These are phyloP conservation scores for Toxostoma redivivum DNA, from an alignment of 2,113 vertebrate species.

Conservation along the genomic window DNA sequence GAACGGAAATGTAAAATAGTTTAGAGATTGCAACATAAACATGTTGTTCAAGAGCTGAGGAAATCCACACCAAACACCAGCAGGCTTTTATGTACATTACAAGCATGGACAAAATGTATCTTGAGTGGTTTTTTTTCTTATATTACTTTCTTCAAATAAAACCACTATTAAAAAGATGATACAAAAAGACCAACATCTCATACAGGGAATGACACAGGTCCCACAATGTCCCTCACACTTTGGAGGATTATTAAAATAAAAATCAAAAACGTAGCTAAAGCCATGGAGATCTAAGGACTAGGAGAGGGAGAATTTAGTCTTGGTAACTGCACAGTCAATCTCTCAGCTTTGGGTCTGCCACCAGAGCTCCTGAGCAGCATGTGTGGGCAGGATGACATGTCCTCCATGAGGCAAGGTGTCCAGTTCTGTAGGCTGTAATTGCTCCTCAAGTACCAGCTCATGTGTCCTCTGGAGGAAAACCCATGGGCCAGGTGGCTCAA, in stretches of 20 bases:
- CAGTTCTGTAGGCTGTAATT: neutral
- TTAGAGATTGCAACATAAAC: constrained; percentile 1
- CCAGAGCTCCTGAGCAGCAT: neutral
- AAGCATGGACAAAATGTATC: neutral
- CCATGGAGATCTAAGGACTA: neutral
- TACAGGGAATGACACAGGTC: neutral
- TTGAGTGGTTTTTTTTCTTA: neutral
- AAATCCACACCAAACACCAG: neutral
- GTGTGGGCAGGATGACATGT: neutral
- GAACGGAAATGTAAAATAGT: neutral
- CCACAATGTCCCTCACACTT: neutral
- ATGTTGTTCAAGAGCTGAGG: neutral
- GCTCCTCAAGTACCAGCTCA: neutral
- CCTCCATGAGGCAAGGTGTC: neutral
- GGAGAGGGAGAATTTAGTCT: neutral
- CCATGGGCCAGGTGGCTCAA: neutral
- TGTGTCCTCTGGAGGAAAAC: neutral
- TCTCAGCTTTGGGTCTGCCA: neutral
- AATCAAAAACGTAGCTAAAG: neutral
- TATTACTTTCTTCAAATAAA: neutral
- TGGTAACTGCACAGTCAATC: accelerated
- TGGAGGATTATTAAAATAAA: neutral
- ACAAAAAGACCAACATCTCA: neutral
- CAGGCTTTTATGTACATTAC: neutral
- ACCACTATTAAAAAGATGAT: neutral